Conservation (phyloP, 2,113 vertebrate species). For the Macquaria australasica region DNA sequence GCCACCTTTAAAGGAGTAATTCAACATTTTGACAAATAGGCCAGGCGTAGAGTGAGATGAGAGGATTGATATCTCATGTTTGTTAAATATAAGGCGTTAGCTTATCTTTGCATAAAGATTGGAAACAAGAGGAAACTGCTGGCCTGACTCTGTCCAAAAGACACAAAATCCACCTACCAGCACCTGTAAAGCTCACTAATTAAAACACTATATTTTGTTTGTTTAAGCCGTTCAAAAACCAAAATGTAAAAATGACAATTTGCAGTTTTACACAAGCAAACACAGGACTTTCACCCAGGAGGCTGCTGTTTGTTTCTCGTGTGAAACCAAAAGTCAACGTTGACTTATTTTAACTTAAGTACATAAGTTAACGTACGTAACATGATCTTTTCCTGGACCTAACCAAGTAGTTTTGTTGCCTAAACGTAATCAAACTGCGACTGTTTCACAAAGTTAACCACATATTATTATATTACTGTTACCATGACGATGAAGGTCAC, state of each 20-base stretch:
- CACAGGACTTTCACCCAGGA: too few species aligned
- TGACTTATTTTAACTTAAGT: too few species aligned
- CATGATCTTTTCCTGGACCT: too few species aligned
- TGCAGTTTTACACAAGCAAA: too few species aligned
- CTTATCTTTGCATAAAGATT: background rate
- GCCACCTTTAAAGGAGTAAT: background rate
- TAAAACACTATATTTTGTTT: background rate
- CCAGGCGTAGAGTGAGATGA: background rate
- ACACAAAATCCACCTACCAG: background rate
- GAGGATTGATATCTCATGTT: background rate
- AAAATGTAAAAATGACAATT: background rate
- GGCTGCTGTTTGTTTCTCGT: too few species aligned
- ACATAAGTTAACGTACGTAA: too few species aligned
- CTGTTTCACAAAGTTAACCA: too few species aligned
- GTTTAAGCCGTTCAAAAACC: background rate
- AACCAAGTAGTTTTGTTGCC: too few species aligned
- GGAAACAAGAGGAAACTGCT: background rate
- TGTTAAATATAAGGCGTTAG: background rate
- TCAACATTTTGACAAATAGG: background rate
- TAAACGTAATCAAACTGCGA: too few species aligned
- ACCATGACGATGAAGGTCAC: too few species aligned
- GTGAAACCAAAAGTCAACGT: too few species aligned
- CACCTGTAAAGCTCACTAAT: background rate
- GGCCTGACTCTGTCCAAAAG: background rate
- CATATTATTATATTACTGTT: too few species aligned